Evolutionary conservation across 1,140 invertebrate species (phyloP), one percentile per base, ranked within the genome.

Genomic region (Drosophila obscura): DNA sequence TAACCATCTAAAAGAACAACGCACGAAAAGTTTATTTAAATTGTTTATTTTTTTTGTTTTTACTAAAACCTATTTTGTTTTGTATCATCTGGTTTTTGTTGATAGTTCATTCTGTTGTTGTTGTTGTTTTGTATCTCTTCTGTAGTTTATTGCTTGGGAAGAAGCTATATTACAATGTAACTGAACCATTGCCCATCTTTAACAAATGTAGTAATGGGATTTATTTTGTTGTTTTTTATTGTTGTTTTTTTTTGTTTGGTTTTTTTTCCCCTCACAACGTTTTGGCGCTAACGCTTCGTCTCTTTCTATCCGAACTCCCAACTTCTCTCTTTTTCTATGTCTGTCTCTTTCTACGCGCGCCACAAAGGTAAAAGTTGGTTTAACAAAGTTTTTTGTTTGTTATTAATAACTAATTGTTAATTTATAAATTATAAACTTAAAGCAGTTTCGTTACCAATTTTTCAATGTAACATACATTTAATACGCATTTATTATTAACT

Each of bases 371-470:
- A 60, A 66, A 65, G 55, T 68, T 69, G 68, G 26, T 77, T 82
- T 68, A 82, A 73, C 67, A 76, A 84, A 58, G 62, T 65, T 52
- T 63, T 72, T 73, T 78, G 45, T 61, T 67, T 80, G 43, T 58
- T 55, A 35, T 73, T 31, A 59, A 72, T 60, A 80, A 84, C 81
- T 84, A 80, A 80, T 77, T 67, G 68, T 81, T 87, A 81, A 81
- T 77, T 80, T 81, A 85, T 64, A 49, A 77, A 87, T 87, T 75
- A 82, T 85, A 82, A 82, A 85, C 79, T 74, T 87, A 81, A 85
- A 85, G 81, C 81, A 77, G 81, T 80, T 67, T 71, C 8, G 63
- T 73, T 73, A 77, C 73, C 72, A 76, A 69, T 56, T 63, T 57
- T 39, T 39, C 49, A 62, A 44, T 60, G 48, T 64, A 41, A 69